Conservation (phyloP, 2,797 vertebrate species). For the Chaunax sp. region DNA sequence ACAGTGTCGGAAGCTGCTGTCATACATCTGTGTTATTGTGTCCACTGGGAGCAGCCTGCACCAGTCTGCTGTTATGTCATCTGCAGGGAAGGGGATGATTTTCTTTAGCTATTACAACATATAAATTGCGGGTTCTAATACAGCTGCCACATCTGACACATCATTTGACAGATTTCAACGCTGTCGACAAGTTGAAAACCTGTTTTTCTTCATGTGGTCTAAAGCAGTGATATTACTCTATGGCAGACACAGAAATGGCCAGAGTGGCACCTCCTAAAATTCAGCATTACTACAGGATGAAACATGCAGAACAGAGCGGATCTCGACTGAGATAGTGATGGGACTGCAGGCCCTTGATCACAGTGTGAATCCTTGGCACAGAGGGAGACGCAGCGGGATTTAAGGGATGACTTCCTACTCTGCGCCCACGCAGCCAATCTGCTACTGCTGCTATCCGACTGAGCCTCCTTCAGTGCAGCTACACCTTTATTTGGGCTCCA, state of each 20-base stretch:
- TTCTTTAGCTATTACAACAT: background rate
- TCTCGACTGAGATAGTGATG: conserved; percentile 32
- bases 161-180: conserved; percentile 18
- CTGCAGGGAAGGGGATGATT: background rate
- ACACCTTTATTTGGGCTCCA: conserved; percentile 45
- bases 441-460: conserved; percentile 60
- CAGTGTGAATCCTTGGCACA: conserved; percentile 58
- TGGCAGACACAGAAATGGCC: too few relatives aligned
- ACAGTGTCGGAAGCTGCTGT: conserved; percentile 19
- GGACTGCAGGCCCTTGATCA: conserved; percentile 35
- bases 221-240: too few relatives aligned
- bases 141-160: conserved; percentile 10
- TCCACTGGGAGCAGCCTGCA: conserved; percentile 30
- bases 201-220: background rate
- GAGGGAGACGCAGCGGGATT: conserved; percentile 63
- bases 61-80: conserved; percentile 23
- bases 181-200: conserved; percentile 11
- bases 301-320: conserved; percentile 10
- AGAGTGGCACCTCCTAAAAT: conserved; percentile 19
- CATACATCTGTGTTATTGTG: conserved; percentile 39
- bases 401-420: conserved; percentile 70
- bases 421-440: conserved; percentile 82
- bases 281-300: conserved; percentile 25
- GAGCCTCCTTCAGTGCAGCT: conserved; percentile 36
- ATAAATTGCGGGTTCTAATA: conserved; percentile 22